Base-by-base conservation (phyloP, 2,888 invertebrate genomes). In the Danaus chrysippus region DNA sequence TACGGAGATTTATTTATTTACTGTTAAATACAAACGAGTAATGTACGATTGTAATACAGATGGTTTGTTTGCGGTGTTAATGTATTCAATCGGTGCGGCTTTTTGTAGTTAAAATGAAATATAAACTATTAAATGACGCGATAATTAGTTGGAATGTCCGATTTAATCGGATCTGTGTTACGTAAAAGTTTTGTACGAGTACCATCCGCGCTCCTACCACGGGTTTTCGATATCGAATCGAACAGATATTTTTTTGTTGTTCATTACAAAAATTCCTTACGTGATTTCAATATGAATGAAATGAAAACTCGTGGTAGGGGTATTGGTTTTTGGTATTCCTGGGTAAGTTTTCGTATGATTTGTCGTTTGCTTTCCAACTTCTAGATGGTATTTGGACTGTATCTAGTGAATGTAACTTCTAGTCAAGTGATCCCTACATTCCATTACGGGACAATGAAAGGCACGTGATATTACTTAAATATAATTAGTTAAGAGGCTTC, bases 401-500 rank as follows among this genome's bases (percentile, higher is more conserved):
- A 46, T 49, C 10, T 65, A 64, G 57, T 41, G 58, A 65, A 60
- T 62, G 53, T 65, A 61, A 56, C 66, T 54, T 73, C 75, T 77
- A 78, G 77, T 76, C 76, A 70, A 64, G 63, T 68, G 72, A 74
- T 78, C 73, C 76, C 74, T 73, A 68, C 70, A 73, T 73, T 81
- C 78, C 75, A 74, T 66, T 41, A 63, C 44, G 56, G 64, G 59
- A 67, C 59, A 65, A 64, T 69, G 68, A 71, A 76, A 76, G 74
- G 69, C 77, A 79, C 82, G 86, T 87, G 87, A 88, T 88, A 87
- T 87, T 87, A 87, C 81, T 68, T 86, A 83, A 83, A 76, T 66
- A 67, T 73, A 69, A 70, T 54, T 74, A 74, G 75, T 77, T 81
- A 84, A 80, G 72, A 70, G 59, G 79, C 81, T 85, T 86, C 74